Percentiles rank a stretch among this genome's conserved stretches.
Evolutionary conservation across 2,797 vertebrate species (phyloP).

Genomic region (Peromyscus aztecus): DNA sequence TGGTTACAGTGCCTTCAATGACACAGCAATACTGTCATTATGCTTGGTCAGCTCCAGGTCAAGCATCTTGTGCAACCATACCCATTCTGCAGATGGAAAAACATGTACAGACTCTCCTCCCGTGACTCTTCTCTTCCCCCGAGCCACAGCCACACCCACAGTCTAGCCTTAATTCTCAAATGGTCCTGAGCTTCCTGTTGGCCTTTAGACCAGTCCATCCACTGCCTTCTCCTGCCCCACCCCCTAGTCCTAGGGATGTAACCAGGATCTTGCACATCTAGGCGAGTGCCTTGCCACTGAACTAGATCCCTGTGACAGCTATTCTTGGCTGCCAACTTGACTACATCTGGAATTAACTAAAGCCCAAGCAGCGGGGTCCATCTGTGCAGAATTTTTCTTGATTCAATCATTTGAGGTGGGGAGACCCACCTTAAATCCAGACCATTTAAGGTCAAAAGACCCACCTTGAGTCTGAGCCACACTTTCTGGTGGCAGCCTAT

Average conservation of each 20-base stretch:
- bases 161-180: not conserved
- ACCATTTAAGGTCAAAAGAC: not conserved
- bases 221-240: not conserved
- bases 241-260: not conserved
- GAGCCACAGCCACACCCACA: not conserved
- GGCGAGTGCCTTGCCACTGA: no score
- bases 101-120: not conserved
- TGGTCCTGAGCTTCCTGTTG: not conserved
- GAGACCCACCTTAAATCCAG: not conserved
- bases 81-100: constrained; percentile 16
- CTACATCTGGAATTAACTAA: not conserved
- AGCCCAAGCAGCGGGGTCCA: not conserved
- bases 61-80: no score
- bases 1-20: not conserved
- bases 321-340: not conserved
- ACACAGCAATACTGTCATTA: not conserved
- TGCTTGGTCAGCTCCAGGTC: not conserved
- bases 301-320: no score
- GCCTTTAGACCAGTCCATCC: not conserved
- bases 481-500: not conserved
- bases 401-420: not conserved
- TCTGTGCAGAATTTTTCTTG: not conserved
- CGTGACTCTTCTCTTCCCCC: not conserved
- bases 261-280: not conserved
- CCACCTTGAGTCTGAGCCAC: not conserved